Evolutionary conservation across 2,113 vertebrate genomes (phyloP), one percentile per base, ranked within the genome.

Genomic region (Campylomormyrus tamandua): DNA sequence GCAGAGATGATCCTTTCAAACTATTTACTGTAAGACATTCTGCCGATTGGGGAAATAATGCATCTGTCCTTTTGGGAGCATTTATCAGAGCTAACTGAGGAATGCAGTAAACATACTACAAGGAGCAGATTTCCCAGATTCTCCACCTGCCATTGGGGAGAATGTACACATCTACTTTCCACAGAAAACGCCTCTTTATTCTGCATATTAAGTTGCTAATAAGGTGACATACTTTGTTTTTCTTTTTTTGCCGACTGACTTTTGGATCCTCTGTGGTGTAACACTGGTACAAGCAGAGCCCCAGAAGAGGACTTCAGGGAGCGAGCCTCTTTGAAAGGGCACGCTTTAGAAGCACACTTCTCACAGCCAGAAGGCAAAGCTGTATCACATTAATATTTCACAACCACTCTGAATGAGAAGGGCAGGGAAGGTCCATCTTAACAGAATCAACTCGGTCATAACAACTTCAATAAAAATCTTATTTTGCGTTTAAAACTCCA

Each of bases 311-410:
- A 35, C 74, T 19, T 42, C 74, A 8, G 74, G 35, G 74, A 80
- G 17, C 2, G 5, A 3, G 35, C 15, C 35, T 2, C 74, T 19
- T 62, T 80, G 74, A 80, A 35, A 80, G 74, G 74, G 74, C 74
- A 42, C 35, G 11, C 74, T 70, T 70, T 27, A 70, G 27, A 70
- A 31, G 27, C n/a, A 31, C 62, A 31, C 62, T 70, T 70, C 62
- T 31, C 62, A 70, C 35, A 80, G 31, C 35, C 31, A 80, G 35
- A 42, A 80, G 35, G 74, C 35, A 80, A 42, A 39, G 31, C 74
- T 80, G 74, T 80, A 80, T 80, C 74, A 21, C 74, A 39, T 80
- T 80, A 42, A 80, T 80, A 80, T 80, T 80, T 80, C 74, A 80
- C 74, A 80, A 19, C 31, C 74, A 42, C 74, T 80, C 74, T 80